A percentile compares a stretch with the other conserved stretches of the same genome.
phyloP scores from a whole-genome alignment of 2,797 vertebrate genomes.

The Garrulus glandarius region DNA sequence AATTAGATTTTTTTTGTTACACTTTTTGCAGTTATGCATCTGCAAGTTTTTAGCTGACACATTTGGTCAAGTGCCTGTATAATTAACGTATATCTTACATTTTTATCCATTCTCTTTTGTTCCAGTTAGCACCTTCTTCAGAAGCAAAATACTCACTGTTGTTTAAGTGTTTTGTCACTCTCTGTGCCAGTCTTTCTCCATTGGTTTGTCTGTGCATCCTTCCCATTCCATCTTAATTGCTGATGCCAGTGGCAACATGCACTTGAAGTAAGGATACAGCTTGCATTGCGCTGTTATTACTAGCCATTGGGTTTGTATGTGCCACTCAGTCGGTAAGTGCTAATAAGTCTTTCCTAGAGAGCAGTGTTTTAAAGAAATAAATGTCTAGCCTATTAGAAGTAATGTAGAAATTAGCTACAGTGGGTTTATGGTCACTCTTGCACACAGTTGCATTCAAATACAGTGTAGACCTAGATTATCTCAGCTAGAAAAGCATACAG shows the following conservation, averaged over 20 bases:
- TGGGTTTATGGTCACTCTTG: conserved; percentile 31
- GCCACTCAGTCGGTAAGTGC: conserved; percentile 55
- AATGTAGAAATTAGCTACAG: conserved; percentile 35
- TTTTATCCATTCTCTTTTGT: neutral
- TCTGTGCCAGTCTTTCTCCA: conserved; percentile 15
- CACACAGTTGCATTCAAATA: conserved; percentile 4
- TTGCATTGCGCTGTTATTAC: conserved; percentile 49
- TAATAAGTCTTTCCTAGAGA: conserved; percentile 71
- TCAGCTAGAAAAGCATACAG: neutral
- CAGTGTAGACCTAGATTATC: neutral
- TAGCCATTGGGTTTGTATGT: conserved; percentile 47
- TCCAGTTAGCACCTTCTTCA: neutral
- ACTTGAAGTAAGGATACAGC: conserved; percentile 4
- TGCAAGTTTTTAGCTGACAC: neutral
- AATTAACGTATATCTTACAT: neutral
- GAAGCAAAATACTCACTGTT: neutral
- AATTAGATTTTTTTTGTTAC: neutral
- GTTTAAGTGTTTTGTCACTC: conserved; percentile 5
- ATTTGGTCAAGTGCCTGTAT: neutral
- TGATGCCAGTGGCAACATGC: conserved; percentile 31
- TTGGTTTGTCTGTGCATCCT: conserved; percentile 29
- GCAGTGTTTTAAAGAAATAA: conserved; percentile 59
- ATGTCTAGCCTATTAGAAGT: conserved; percentile 41
- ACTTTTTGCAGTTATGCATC: neutral
- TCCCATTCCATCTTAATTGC: conserved; percentile 50